These are phyloP conservation scores for Aurelia coerulea DNA, from an alignment of 30 jellyfish, hydroid and myxozoan genomes.

Conservation along the genomic window DNA sequence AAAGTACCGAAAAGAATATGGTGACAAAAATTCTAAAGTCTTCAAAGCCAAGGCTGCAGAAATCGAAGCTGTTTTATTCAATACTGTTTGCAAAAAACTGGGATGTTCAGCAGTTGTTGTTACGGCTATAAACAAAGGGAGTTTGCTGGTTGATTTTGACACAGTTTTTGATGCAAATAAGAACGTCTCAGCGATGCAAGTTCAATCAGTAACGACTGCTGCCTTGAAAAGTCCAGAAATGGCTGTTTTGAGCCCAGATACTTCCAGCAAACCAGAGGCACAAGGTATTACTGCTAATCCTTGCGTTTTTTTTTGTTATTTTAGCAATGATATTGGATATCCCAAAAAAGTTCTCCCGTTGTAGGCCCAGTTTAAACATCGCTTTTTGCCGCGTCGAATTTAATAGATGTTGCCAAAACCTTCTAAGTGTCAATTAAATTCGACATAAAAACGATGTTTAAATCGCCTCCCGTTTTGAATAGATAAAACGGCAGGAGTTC, in stretches of 20 bases:
- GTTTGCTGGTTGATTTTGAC: conserved; percentile 58
- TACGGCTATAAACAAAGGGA: conserved; percentile 40
- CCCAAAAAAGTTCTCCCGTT: too few species aligned
- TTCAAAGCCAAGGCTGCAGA: conserved; percentile 47
- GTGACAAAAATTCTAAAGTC: conserved; percentile 28
- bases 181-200: conserved; percentile 21
- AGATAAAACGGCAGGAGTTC: too few species aligned
- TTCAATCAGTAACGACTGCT: conserved; percentile 9
- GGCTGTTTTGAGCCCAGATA: conserved; percentile 40
- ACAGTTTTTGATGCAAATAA: conserved; percentile 18
- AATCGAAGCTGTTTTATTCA: conserved; percentile 38
- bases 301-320: too few species aligned
- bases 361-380: too few species aligned
- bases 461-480: too few species aligned
- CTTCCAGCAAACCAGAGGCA: too few species aligned
- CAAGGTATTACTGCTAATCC: too few species aligned
- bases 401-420: too few species aligned
- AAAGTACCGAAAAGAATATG: conserved; percentile 53
- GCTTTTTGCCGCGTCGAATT: too few species aligned
- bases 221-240: conserved; percentile 45
- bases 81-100: conserved; percentile 28
- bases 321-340: too few species aligned
- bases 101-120: conserved; percentile 59
- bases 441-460: too few species aligned
- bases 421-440: too few species aligned